Evolutionary conservation across 1,140 invertebrate genomes (phyloP), one percentile per base, ranked within the genome.

Genomic region (Phymorhynchus buccinoides): DNA sequence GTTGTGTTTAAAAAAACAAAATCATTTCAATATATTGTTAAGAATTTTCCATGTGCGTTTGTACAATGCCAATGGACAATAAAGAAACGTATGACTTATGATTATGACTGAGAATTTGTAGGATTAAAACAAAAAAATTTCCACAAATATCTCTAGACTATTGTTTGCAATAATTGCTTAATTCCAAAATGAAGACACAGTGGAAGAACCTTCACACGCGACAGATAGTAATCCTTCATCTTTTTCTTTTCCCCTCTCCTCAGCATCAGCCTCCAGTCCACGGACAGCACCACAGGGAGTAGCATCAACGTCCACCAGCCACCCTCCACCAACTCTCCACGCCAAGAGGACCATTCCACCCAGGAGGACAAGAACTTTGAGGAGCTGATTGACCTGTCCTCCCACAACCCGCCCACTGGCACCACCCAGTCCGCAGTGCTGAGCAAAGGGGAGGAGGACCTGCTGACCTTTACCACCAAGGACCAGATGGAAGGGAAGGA

Each of bases 181-280:
- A 12, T 52, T 52, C 22, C 9, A 22, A 22, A 22, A 12, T 52
- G 9, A 9, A 52, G 48, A 9, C 9, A 12, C 22, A 12, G 9
- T 52, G 48, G 22, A 12, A 52, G 9, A 52, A 22, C 9, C 9
- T 52, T 52, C 9, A 12, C 22, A 12, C 22, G 48, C 48, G 48
- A 9, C 22, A 12, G 9, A 22, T 52, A 22, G 48, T 52, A 12
- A 12, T 9, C 22, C 22, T 52, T 27, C 2, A 27, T n/a, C 0
- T 75, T 18, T 1, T 75, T 75, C 7, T 56, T 71, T 18, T 66
- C n/a, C 52, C 78, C 44, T 78, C 52, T 75, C 90, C 88, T 66
- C 89, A 91, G 90, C 88, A 91, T 91, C 87, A 91, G 90, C 86
- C 88, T 91, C 85, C 85, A 86, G 86, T 90, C 89, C 77, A 87